Evolutionary conservation across 2,113 vertebrate species (phyloP).

Genomic region (Tragelaphus buxtoni): DNA sequence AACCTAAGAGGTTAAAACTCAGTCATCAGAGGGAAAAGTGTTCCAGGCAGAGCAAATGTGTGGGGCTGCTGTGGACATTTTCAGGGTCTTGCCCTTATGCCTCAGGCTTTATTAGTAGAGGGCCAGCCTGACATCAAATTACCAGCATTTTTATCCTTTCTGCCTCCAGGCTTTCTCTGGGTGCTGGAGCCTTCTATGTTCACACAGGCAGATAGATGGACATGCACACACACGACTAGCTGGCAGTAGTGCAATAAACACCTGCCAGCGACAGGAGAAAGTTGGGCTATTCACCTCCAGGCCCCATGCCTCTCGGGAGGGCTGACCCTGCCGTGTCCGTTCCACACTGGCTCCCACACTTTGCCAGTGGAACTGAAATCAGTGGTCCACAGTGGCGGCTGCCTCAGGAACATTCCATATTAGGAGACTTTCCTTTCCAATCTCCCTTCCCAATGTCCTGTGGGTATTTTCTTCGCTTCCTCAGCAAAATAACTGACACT

Average conservation of each 20-base stretch:
- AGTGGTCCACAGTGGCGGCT: background rate
- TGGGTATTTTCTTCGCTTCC: background rate
- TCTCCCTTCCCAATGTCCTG: background rate
- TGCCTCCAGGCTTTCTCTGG: background rate
- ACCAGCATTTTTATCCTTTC: background rate
- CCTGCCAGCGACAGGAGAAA: background rate
- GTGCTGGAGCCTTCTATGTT: background rate
- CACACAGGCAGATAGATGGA: background rate
- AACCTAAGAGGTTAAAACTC: background rate
- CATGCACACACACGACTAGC: background rate
- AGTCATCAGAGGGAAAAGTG: background rate
- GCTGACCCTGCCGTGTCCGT: accelerated
- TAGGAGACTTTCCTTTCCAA: background rate
- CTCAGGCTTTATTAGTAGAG: background rate
- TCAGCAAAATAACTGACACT: background rate
- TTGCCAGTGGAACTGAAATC: background rate
- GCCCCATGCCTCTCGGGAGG: background rate
- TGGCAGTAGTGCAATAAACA: background rate
- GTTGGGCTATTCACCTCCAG: background rate
- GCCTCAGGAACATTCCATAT: background rate
- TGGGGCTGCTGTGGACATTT: background rate
- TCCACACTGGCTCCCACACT: background rate
- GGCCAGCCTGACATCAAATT: background rate
- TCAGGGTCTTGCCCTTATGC: background rate
- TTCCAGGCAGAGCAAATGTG: background rate